Evolutionary conservation across 2,888 invertebrate species (phyloP), one percentile per base, ranked within the genome.

Genomic region (Oscheius sp.): DNA sequence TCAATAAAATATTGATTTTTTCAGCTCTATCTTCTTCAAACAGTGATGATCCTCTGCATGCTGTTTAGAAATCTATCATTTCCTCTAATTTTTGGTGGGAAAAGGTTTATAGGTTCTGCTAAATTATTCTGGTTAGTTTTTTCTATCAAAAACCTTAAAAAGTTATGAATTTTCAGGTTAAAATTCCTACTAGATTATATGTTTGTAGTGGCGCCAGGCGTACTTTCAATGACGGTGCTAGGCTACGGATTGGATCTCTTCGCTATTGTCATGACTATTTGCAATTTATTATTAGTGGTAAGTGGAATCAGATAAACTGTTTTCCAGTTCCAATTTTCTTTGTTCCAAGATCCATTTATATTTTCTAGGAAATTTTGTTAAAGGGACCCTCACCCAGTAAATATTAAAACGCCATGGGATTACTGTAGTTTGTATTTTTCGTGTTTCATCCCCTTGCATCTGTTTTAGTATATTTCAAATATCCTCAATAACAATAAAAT

Each of bases 161-260:
- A 45, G 12, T 53, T 53, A 7, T 18, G 18, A 53, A 12, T 55
- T 25, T 55, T 55, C 27, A 86, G 86, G 79, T 66, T 74, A 27
- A 85, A 85, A 73, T 81, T 84, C 46, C 49, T 77, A 6, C 49
- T 82, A 13, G 86, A 86, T 70, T 80, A 80, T 49, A 13, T 74
- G 5, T 71, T 85, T 16, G 56, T 81, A n/a, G 76, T 84, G 9
- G 25, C 80, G 13, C 84, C 86, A 0, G 72, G 75, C 1, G 61
- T 85, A 3, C 52, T 83, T 0, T 45, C 76, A 1, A 64, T 79
- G 56, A 85, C 84, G 0, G 43, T 81, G 6, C 23, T 61, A 1
- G 61, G 43, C 21, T 18, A 61, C n/a, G 6, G 16, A 41, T 0
- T 61, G 43, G 21, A 61, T 23, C 12, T 43, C 6, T 61, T 61